Evolutionary conservation across 2,797 vertebrate genomes (phyloP).

Genomic region (Lagorchestes hirsutus): DNA sequence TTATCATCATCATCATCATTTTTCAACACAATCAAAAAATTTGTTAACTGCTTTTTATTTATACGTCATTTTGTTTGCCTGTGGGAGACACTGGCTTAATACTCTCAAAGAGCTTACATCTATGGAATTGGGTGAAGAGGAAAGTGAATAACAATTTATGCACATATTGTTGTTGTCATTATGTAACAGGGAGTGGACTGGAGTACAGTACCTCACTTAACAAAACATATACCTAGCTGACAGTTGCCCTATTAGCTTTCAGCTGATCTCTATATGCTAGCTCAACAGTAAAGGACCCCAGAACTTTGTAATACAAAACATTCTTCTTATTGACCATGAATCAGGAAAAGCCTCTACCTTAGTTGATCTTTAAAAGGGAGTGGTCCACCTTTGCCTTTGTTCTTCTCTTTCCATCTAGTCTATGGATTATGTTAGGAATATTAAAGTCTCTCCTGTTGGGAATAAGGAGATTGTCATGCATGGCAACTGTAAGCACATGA

Average conservation of each 20-base stretch:
- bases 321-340: not conserved
- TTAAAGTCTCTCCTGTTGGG: not conserved
- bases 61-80: not conserved
- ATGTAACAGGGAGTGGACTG: too few relatives aligned
- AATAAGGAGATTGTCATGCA: not conserved
- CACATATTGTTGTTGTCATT: not conserved
- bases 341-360: not conserved
- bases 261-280: not conserved
- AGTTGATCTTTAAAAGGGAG: not conserved
- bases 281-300: not conserved
- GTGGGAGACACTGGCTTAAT: not conserved
- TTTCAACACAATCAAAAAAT: not conserved
- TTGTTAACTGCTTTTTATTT: not conserved
- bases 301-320: not conserved
- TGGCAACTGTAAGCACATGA: not conserved
- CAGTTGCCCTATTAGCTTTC: not conserved
- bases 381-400: not conserved
- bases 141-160: not conserved
- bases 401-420: not conserved
- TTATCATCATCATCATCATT: not conserved
- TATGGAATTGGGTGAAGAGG: not conserved
- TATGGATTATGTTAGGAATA: not conserved
- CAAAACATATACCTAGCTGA: not conserved
- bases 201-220: not conserved
- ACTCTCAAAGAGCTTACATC: not conserved